Evolutionary conservation across 2,888 invertebrate species (phyloP), one percentile per base, ranked within the genome.

Genomic region (Cepaea hortensis): DNA sequence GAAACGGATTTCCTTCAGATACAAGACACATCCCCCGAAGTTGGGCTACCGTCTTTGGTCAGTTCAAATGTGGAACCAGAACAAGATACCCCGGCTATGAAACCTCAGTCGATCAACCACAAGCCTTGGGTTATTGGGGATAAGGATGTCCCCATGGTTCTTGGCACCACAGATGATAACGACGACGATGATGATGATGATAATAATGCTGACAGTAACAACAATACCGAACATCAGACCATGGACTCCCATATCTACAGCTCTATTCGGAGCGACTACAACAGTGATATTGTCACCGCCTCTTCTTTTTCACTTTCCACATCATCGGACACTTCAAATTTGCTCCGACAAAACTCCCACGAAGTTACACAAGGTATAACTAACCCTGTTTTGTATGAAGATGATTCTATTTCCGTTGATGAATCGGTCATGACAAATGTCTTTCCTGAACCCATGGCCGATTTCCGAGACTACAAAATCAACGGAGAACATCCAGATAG

Each of bases 61-160:
- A 46, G 73, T 13, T 73, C 73, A 11, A 73, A 23, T 4, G 72
- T 72, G 23, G 50, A 18, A 4, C 50, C 73, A 5, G 15, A 46
- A 61, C 13, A 18, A 6, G 68, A n/a, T 3, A 15, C 46, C 6
- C 7, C 7, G 13, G 48, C 18, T 55, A 1, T 15, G 6, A 68
- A 13, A 35, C 48, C 79, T 48, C 73, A 68, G 15, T 62, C 62
- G 0, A 73, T 68, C 23, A 84, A 6, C 55, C 20, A 83, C 35
- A 87, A 81, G 70, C 87, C 89, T 18, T 87, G 88, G 70, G 35
- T 89, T 20, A 84, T 89, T 62, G 89, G 89, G 3, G 89, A 89
- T 68, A 89, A 89, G 72, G 84, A 89, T 70, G 81, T 87, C 2
- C 89, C 89, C 6, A 87, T 89, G 87, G 85, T 87, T 81, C 81